Conservation (phyloP, 2,113 vertebrate genomes). For the Oceanites oceanicus region DNA sequence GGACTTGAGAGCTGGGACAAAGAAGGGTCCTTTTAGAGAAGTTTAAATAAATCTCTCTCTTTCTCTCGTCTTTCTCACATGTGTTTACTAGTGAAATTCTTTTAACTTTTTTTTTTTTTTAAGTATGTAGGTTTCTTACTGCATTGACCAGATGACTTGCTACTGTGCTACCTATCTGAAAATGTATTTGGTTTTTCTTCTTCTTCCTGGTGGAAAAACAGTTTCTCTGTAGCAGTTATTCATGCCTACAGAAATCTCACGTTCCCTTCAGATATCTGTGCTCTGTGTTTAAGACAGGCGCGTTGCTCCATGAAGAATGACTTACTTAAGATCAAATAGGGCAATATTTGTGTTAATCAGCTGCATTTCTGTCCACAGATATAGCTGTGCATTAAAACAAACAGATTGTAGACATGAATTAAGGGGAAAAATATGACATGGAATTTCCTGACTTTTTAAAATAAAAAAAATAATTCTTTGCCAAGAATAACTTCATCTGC, state of each 20-base stretch:
- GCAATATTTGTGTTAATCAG: conserved; percentile 11
- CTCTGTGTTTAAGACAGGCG: not conserved
- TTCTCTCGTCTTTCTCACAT: not conserved
- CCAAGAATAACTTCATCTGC: conserved; percentile 40
- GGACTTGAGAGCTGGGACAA: not conserved
- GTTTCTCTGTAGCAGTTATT: not conserved
- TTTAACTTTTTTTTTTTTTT: not conserved
- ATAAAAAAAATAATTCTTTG: not conserved
- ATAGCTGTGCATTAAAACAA: not conserved
- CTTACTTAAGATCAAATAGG: not conserved
- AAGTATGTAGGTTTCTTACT: not conserved
- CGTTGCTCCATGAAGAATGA: not conserved
- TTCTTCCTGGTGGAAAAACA: not conserved
- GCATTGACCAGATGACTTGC: not conserved
- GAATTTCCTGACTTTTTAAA: conserved; percentile 15
- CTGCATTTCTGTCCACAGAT: not conserved
- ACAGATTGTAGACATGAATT: not conserved
- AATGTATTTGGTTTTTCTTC: not conserved
- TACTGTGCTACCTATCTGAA: not conserved
- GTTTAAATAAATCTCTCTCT: not conserved
- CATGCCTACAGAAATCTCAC: not conserved
- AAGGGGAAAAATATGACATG: not conserved
- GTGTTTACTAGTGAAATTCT: not conserved
- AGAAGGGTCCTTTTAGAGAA: not conserved
- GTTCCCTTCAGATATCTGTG: not conserved